These are phyloP conservation scores for Passer montanus DNA, from an alignment of 2,113 vertebrate species.

Conservation along the genomic window DNA sequence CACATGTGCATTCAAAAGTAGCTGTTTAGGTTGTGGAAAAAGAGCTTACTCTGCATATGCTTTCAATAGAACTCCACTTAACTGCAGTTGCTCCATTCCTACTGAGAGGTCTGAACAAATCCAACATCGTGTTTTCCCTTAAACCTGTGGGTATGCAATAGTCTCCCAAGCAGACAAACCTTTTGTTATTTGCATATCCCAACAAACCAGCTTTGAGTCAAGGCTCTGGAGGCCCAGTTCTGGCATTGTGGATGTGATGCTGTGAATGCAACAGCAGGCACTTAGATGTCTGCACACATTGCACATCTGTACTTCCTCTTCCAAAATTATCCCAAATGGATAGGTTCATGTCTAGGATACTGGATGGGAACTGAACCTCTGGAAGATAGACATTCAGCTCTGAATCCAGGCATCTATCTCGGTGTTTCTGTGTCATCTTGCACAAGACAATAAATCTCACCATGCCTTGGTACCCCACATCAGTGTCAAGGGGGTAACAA, in stretches of 20 bases:
- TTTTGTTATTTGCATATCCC: neutral
- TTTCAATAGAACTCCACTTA: constrained; percentile 20
- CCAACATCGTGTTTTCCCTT: neutral
- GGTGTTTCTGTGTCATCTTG: neutral
- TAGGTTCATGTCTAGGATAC: neutral
- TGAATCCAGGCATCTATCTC: neutral
- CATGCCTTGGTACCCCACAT: neutral
- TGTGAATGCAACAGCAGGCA: neutral
- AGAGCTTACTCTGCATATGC: neutral
- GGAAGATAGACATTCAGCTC: neutral
- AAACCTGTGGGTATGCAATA: neutral
- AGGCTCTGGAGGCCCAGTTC: neutral
- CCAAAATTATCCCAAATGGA: neutral
- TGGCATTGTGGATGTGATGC: neutral
- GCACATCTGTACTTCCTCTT: neutral
- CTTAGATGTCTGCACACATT: neutral
- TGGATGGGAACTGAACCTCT: neutral
- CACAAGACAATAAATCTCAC: neutral
- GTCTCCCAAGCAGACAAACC: neutral
- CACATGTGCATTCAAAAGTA: neutral
- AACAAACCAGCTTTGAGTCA: neutral
- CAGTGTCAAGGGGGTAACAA: neutral
- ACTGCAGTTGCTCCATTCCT: neutral
- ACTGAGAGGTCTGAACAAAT: neutral
- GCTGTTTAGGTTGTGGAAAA: neutral